Base-by-base conservation (phyloP, 2,888 invertebrate genomes). In the Lasioglossum morio region DNA sequence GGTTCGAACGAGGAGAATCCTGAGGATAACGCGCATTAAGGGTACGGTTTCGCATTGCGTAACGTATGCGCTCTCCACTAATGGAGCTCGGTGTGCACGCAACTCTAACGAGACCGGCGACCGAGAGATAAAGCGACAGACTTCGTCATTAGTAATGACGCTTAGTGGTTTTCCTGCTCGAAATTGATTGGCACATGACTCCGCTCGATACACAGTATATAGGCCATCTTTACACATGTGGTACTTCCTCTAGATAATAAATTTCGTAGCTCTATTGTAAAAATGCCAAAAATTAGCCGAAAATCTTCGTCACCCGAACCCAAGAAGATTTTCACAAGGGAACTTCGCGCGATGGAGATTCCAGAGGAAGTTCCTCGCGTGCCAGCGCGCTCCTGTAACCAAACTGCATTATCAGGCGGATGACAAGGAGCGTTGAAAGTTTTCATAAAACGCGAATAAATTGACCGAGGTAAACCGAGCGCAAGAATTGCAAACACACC, bases 1-100 rank as follows among this genome's bases (percentile, higher is more conserved):
- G 81, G 75, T 83, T 81, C 48, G 74, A 75, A 82, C 81, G 70
- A 74, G 57, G 30, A 37, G 75, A 76, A 81, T 72, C 27, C 73
- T 70, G 57, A 79, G 82, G 80, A 82, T 82, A 69, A 73, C 80
- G 40, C 34, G 77, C 48, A 63, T 82, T 60, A 53, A 66, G 53
- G 66, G 43, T 66, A 77, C 16, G 34, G 73, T 53, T 81, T 40
- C 63, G 48, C 77, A 72, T 72, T 77, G 43, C 48, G 63, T 60
- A 37, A 43, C 43, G 46, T 40, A 30, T 10, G 53, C 37, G n/a
- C n/a, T 43, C 34, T 40, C 30, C 2, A 2, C 69, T 77, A 77
- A 77, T 77, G 69, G 77, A 60, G n/a, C 37, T 37, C 43, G 12
- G 69, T 37, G 46, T 46, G 30, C 27, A 30, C 30, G 27, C 4